These are phyloP conservation scores for Andricus grossulariae DNA, from an alignment of 1,140 invertebrate genomes.

Conservation along the genomic window DNA sequence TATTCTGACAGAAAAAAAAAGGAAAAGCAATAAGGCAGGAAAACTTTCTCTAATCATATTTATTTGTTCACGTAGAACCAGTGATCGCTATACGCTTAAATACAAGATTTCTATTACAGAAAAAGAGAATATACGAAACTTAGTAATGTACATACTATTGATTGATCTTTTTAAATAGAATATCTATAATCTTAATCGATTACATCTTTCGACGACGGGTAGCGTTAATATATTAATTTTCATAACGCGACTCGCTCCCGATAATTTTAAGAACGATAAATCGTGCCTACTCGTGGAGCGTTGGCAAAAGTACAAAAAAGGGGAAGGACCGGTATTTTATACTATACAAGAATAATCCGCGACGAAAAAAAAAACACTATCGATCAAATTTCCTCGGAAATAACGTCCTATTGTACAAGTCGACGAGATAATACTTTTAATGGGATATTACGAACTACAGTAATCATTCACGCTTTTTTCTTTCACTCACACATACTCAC, in stretches of 20 bases:
- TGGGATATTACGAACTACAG: slow-evolving; percentile 61
- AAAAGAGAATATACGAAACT: slow-evolving; percentile 72
- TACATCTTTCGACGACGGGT: slow-evolving; percentile 65
- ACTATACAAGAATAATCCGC: slow-evolving; percentile 61
- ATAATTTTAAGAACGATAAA: slow-evolving; percentile 47
- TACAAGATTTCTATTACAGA: slow-evolving; percentile 73
- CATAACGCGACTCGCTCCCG: slow-evolving; percentile 44
- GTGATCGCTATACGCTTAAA: slow-evolving; percentile 73
- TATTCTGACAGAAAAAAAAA: neutral
- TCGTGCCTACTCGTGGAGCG: slow-evolving; percentile 35
- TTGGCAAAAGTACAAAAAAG: slow-evolving; percentile 52
- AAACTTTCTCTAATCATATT: slow-evolving; percentile 69
- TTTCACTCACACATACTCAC: slow-evolving; percentile 36
- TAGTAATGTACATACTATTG: slow-evolving; percentile 71
- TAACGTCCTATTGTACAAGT: slow-evolving; percentile 69
- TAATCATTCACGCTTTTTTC: slow-evolving; percentile 51
- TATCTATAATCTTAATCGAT: slow-evolving; percentile 63
- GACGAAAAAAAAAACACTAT: slow-evolving; percentile 56
- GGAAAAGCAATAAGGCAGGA: neutral
- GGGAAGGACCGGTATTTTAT: slow-evolving; percentile 53
- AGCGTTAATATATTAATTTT: slow-evolving; percentile 73
- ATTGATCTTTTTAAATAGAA: slow-evolving; percentile 70
- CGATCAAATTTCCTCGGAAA: slow-evolving; percentile 42
- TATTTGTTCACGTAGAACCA: slow-evolving; percentile 73
- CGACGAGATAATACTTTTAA: slow-evolving; percentile 71